Base-by-base conservation (phyloP, 2,797 vertebrate species). In the Semotilus atromaculatus region DNA sequence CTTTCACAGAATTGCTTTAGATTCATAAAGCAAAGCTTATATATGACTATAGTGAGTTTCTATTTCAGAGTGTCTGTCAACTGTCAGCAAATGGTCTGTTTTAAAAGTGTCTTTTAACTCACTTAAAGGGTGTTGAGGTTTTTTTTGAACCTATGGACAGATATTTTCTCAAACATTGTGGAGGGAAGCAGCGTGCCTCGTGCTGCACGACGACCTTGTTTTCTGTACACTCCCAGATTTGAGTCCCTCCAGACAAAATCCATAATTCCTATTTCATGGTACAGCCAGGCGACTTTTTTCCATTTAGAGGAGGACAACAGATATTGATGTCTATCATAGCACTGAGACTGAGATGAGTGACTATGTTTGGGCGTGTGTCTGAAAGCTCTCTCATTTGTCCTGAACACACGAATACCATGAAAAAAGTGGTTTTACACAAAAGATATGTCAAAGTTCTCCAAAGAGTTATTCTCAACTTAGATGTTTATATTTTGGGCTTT, bases 201-300 rank as follows among this genome's bases (percentile, higher is more conserved):
- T 88, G 86, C 91, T 86, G 90, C 90, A 87, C 23, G 21, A 86
- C 88, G 90, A 92, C 91, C 93, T 92, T 89, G 91, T 95, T 95
- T 92, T 94, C 91, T 91, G 90, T 88, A 90, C 91, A 91, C 90
- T 90, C 89, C 86, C 87, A 79, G 67, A 82, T 91, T 90, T 80
- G 82, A 90, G 90, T 92, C 91, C 92, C 90, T 91, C 89, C 93
- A 95, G 93, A 94, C 93, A 94, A 94, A 95, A 95, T 95, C 94
- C 90, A 95, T 95, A 92, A 94, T 94, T 93, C 92, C 91, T 93
- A 94, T 94, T 93, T 94, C 93, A 94, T 92, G 92, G 89, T 88
- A 91, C 90, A 93, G 91, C 90, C 92, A 91, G 89, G 85, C 90
- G 74, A 85, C 87, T 87, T 91, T 85, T 85, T 86, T 81, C 16